Base-by-base conservation (phyloP, 2,888 invertebrate species). In the Lagria hirta region DNA sequence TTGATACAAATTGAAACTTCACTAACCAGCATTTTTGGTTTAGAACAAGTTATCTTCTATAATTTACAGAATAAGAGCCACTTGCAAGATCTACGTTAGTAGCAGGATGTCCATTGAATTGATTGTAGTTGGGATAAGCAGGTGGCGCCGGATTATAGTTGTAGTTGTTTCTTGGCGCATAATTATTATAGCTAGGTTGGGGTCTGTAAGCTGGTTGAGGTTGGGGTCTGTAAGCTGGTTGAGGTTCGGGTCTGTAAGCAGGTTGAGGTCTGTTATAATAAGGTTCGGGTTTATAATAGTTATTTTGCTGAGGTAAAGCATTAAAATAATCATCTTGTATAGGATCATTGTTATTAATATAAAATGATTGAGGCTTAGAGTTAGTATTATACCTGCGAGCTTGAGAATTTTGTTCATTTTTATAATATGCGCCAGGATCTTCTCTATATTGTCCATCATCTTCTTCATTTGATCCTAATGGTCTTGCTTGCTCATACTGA, bases 371-470 rank as follows among this genome's bases (percentile, higher is more conserved):
- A 11, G 51, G 54, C n/a, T n/a, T n/a, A n/a, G n/a, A n/a, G n/a
- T n/a, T n/a, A n/a, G n/a, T n/a, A n/a, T n/a, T n/a, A 33, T 56
- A 24, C 14, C 24, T n/a, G n/a, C n/a, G n/a, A n/a, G n/a, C n/a
- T n/a, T n/a, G n/a, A n/a, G n/a, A n/a, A n/a, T n/a, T n/a, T 22
- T 54, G 51, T 58, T 84, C 81, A 61, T 84, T 82, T 53, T 80
- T 79, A 68, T 86, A 84, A 72, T 90, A 90, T 46, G 86, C 78
- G 47, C 80, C 79, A 0, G 90, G 90, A 66, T 90, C 89, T 65
- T 90, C 90, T 27, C 88, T 77, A 70, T 90, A 90, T 61, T 90
- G 89, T 0, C 90, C 90, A 62, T 90, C 90, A 62, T 90, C 90
- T 61, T 87, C 81, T 62, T 86, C 83, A 48, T 81, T 79, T 22